phyloP scores from a whole-genome alignment of 2,888 invertebrate species.

The Heliconius cydno region DNA sequence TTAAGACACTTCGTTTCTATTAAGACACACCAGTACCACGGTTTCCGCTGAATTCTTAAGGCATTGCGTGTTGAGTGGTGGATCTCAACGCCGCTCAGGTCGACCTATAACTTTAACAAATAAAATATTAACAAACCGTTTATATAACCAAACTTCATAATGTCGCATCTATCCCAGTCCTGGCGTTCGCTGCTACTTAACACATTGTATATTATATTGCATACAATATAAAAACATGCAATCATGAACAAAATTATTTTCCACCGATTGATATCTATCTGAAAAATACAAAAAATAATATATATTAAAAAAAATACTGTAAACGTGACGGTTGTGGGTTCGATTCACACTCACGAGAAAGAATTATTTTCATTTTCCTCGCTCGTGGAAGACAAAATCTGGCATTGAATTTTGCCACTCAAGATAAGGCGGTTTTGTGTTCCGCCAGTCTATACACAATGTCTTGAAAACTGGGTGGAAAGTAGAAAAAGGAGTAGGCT shows the following conservation, averaged over 20 bases:
- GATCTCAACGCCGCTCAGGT: too few relatives aligned
- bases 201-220: constrained; percentile 85
- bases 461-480: neutral
- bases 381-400: too few relatives aligned
- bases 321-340: too few relatives aligned
- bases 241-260: constrained; percentile 86
- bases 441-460: too few relatives aligned
- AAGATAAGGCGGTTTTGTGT: too few relatives aligned
- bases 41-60: too few relatives aligned
- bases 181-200: constrained; percentile 87
- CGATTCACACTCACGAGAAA: too few relatives aligned
- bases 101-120: neutral
- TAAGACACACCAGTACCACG: too few relatives aligned
- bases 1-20: too few relatives aligned
- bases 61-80: too few relatives aligned
- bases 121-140: constrained; percentile 45
- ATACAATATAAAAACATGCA: constrained; percentile 84
- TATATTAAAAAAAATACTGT: neutral
- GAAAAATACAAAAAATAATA: constrained; percentile 40
- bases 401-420: too few relatives aligned
- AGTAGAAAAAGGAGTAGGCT: neutral
- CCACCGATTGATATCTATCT: constrained; percentile 86
- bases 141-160: constrained; percentile 48
- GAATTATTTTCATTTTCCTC: too few relatives aligned
- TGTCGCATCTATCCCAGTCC: constrained; percentile 85